phyloP scores from a whole-genome alignment of 2,888 invertebrate genomes.

The Chymomyza fuscimana region DNA sequence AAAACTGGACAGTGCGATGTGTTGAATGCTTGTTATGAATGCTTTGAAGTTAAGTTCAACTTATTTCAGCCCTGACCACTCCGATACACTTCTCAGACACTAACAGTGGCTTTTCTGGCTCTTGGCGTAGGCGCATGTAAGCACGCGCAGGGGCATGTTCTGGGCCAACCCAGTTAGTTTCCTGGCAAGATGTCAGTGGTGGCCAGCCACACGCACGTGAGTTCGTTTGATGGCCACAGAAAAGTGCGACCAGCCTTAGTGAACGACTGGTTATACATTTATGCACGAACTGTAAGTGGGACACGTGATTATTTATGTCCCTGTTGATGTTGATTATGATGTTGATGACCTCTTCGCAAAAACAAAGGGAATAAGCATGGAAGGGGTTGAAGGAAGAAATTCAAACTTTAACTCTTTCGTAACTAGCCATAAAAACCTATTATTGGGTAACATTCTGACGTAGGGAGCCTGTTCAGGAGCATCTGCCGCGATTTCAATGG shows the following conservation, averaged over 20 bases:
- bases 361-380: too few relatives aligned
- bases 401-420: neutral
- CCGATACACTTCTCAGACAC: neutral
- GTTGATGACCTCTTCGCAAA: conserved; percentile 42
- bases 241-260: conserved; percentile 35
- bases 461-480: too few relatives aligned
- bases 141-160: conserved; percentile 37
- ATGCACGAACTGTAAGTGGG: conserved; percentile 52
- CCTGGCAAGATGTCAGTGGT: conserved; percentile 32
- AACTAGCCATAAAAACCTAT: too few relatives aligned
- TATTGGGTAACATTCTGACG: too few relatives aligned
- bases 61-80: conserved; percentile 9
- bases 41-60: conserved; percentile 37
- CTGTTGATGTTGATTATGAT: conserved; percentile 50
- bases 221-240: conserved; percentile 32
- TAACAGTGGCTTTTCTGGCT: neutral
- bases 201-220: conserved; percentile 46
- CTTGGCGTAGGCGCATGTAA: conserved; percentile 34
- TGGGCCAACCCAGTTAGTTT: conserved; percentile 48
- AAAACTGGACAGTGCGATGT: neutral
- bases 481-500: too few relatives aligned
- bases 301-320: conserved; percentile 64
- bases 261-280: conserved; percentile 28
- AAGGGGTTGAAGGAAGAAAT: neutral
- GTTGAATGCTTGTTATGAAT: conserved; percentile 42